phyloP scores from a whole-genome alignment of 2,113 vertebrate genomes.

The Bufo bufo region DNA sequence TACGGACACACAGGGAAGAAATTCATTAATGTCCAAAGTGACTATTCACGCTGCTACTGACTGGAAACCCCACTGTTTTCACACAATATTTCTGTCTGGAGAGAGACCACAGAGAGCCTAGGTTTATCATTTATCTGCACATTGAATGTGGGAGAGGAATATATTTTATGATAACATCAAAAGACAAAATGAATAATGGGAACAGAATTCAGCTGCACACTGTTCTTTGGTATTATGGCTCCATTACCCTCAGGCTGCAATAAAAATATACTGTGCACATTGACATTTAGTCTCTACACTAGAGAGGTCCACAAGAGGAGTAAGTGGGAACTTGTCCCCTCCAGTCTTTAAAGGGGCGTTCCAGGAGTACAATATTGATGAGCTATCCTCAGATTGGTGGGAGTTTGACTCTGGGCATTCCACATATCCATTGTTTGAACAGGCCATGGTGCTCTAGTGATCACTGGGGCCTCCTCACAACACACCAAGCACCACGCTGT shows the following conservation, averaged over 20 bases:
- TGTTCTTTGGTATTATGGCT: not conserved
- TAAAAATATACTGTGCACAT: not conserved
- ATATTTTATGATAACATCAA: constrained; percentile 20
- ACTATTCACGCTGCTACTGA: not conserved
- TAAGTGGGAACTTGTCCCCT: not conserved
- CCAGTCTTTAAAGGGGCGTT: not conserved
- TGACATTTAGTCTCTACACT: not conserved
- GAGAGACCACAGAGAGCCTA: not conserved
- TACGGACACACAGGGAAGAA: not conserved
- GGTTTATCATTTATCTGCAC: constrained; percentile 3
- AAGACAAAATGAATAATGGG: constrained; percentile 33
- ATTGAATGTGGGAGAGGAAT: not conserved
- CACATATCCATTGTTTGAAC: too few species aligned
- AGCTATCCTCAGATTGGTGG: too few species aligned
- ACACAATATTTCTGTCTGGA: constrained; percentile 10
- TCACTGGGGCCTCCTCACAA: too few species aligned
- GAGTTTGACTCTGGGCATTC: too few species aligned
- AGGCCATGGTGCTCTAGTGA: too few species aligned
- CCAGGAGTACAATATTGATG: too few species aligned
- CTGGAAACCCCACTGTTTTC: constrained; percentile 9
- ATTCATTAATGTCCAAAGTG: constrained; percentile 21
- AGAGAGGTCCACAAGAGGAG: not conserved
- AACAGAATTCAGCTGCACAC: not conserved
- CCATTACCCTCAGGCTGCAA: not conserved
- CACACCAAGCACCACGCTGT: too few species aligned